Evolutionary conservation across 2,888 invertebrate species (phyloP), one percentile per base, ranked within the genome.

Genomic region (Lithophane socia): DNA sequence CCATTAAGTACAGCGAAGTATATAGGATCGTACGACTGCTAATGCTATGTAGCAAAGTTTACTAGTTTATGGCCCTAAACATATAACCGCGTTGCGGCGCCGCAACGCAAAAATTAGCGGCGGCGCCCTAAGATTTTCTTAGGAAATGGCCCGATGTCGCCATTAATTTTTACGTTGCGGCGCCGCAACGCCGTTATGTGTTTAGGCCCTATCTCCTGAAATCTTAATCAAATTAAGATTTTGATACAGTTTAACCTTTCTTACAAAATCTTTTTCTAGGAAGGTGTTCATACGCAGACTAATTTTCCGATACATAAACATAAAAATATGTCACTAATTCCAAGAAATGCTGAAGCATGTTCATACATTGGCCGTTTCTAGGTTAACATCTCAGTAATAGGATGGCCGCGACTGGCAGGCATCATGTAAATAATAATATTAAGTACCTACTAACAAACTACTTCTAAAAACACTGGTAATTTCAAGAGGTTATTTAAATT

Each of bases 1-100:
- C 74, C 80, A 67, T 75, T 86, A 73, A 84, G 87, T 75, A 71
- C 74, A 42, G 37, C 37, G 12, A 37, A 79, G 66, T 63, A 67
- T 79, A 58, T 67, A 47, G 9, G 21, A 24, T 37, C 21, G n/a
- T 18, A 18, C 3, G n/a, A 49, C 16, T 0, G 8, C 21, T 52
- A 52, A 68, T 47, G 42, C 0, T 42, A 16, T 58, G 21, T 21
- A 3, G 29, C 1, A 37, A 37, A 47, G 10, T n/a, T 37, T 3
- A 0, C 21, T 29, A 60, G 29, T 54, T 8, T 18, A 29, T 29
- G 29, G 29, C 1, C 29, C 29, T 29, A 29, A 29, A 29, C 29
- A 29, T 1, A 29, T 29, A 29, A 29, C 29, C 29, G 29, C 29
- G 29, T 29, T 29, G 29, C 29, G 29, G 29, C 29, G 29, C 29